A percentile compares a stretch with the other conserved stretches of the same genome.
Conservation (phyloP, 2,888 invertebrate genomes). For the Melieria omissa region DNA sequence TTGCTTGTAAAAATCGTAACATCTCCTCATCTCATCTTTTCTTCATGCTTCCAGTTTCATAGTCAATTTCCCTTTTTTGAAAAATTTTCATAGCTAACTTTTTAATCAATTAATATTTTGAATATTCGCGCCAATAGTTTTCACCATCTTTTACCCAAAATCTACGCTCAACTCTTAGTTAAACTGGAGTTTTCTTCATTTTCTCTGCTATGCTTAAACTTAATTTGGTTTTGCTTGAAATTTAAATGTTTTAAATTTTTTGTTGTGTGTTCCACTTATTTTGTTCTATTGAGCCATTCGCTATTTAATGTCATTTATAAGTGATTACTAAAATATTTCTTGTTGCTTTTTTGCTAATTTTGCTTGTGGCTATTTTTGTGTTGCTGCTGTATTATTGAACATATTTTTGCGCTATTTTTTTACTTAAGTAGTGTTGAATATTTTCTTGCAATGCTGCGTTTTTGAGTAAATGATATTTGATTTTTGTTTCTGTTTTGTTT, state of each 20-base stretch:
- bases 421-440: too few relatives aligned
- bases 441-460: too few relatives aligned
- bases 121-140: neutral
- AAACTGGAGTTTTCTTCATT: neutral
- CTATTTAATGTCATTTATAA: constrained; percentile 22
- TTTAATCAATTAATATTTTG: neutral
- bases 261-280: constrained; percentile 12
- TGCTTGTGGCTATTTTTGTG: constrained; percentile 18
- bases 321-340: constrained; percentile 5
- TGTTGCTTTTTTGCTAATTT: constrained; percentile 20
- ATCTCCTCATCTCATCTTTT: too few relatives aligned
- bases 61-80: neutral
- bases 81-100: neutral
- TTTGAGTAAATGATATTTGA: neutral
- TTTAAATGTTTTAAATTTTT: constrained; percentile 27
- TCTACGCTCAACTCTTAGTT: neutral
- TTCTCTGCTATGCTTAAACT: neutral
- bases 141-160: neutral
- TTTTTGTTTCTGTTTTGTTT: constrained; percentile 19
- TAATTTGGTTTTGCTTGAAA: constrained; percentile 29
- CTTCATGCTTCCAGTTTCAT: constrained; percentile 12
- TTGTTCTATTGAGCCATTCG: constrained; percentile 5
- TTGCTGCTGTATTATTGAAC: too few relatives aligned
- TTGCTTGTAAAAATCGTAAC: neutral
- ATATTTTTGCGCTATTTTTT: too few relatives aligned